Base-by-base conservation (phyloP, 2,113 vertebrate genomes). In the Poeciliopsis occidentalis region DNA sequence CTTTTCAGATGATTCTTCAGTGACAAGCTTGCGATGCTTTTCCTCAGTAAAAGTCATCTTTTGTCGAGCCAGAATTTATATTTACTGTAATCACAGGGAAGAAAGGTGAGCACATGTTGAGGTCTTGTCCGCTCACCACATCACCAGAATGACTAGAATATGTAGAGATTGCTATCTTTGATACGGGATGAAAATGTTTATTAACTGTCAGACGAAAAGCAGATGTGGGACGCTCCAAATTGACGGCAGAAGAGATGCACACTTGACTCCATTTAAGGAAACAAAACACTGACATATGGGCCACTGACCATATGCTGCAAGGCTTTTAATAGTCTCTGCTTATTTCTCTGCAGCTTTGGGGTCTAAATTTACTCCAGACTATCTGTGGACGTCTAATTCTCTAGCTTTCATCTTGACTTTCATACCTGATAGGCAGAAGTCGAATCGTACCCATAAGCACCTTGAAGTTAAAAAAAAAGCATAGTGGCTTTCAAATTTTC, bases 401-500 rank as follows among this genome's bases (percentile, higher is more conserved):
- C 60, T 27, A 22, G 24, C 32, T 62, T 26, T 22, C 62, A 65
- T 83, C 71, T 82, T 66, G 66, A 2, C 77, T 71, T 29, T 44
- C 85, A 85, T 79, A 80, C 15, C 39, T 73, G 64, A 80, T 75
- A 34, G 64, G 74, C 67, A 81, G 78, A 87, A 67, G 79, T 88
- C 78, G 85, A 26, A 32, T n/a, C 7, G 26, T 8, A 24, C 26
- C 22, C 39, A 75, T 24, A 37, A 24, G 32, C 39, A n/a, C 73
- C 63, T 73, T 54, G 26, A 71, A 83, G 83, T 89, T 87, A 66
- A 91, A 86, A 66, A 91, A 86, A 87, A 83, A 74, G 2, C 79
- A 77, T 4, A 57, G 7, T 57, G 51, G 51, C 24, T 57, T n/a
- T 22, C 51, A 57, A 54, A 54, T 47, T 7, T 47, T 47, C 17